Base-by-base conservation (phyloP, 1,140 invertebrate species). In the Plectrocnemia conspersa region DNA sequence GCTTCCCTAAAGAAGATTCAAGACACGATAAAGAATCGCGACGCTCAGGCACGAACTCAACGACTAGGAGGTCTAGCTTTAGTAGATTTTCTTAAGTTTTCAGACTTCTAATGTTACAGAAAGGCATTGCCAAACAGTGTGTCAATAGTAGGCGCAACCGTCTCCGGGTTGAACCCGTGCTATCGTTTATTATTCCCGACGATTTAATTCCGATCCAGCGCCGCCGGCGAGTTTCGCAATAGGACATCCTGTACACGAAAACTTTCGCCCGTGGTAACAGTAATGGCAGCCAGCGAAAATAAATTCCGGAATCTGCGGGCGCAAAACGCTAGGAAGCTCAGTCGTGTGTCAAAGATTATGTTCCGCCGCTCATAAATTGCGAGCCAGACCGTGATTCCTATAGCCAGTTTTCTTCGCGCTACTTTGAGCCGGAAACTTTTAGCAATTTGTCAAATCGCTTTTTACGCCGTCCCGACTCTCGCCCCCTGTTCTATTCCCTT, bases 311-410 rank as follows among this genome's bases (percentile, higher is more conserved):
- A 32, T 23, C 15, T 32, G 22, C 45, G 23, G 10, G 9, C 24
- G 25, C n/a, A 29, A 21, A 48, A 10, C 32, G 47, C n/a, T 44
- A 35, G 27, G 50, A 44, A 35, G 36, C 36, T 54, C 50, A 54
- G 49, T 54, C 50, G 50, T 35, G 50, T 54, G 54, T 61, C 58
- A 61, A 50, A 61, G 58, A 61, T 61, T 61, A 54, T 61, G 54
- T 61, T 56, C 58, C 58, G 58, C 54, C 54, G 33, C 54, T 61
- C 54, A 56, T 61, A 61, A 61, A 61, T 61, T 52, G 54, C 35
- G 49, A 53, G 47, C 46, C 53, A 53, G 54, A 48, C 58, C 50
- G 49, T 55, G 53, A 60, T 38, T 50, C 44, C 49, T 52, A 36
- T 11, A 13, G 7, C 13, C 23, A 53, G 44, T 41, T 56, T 52